phyloP scores from a whole-genome alignment of 2,888 invertebrate genomes.

The Brachypalpus laphriformis region DNA sequence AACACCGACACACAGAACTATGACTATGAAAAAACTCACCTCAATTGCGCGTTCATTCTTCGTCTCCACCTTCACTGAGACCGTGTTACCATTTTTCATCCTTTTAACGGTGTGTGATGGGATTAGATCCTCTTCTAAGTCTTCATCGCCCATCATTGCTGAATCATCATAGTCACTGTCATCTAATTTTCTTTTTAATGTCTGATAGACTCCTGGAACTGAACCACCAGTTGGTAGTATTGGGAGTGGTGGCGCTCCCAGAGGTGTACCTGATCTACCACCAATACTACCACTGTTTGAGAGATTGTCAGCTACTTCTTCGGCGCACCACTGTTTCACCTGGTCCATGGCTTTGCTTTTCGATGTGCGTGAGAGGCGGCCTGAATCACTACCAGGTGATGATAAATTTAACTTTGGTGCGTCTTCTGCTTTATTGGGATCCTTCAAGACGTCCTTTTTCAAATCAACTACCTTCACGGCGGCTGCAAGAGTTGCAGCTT shows the following conservation, averaged over 20 bases:
- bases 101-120: conserved; percentile 84
- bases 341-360: conserved; percentile 92
- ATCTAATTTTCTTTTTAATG: conserved; percentile 83
- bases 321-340: conserved; percentile 92
- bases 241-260: conserved; percentile 53
- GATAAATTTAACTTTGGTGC: conserved; percentile 72
- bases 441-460: conserved; percentile 76
- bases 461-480: conserved; percentile 79
- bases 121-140: conserved; percentile 84
- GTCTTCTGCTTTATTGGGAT: conserved; percentile 80
- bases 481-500: conserved; percentile 75
- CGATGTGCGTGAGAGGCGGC: conserved; percentile 84
- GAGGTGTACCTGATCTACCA: conserved; percentile 51
- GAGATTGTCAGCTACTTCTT: conserved; percentile 83
- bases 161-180: conserved; percentile 84
- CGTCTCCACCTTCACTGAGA: conserved; percentile 79
- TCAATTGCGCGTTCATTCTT: conserved; percentile 77
- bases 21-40: conserved; percentile 50
- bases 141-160: conserved; percentile 83
- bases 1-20: not conserved
- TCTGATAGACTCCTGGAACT: conserved; percentile 32
- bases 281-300: conserved; percentile 75
- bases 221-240: conserved; percentile 3
- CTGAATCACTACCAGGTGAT: conserved; percentile 75
- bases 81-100: conserved; percentile 81